phyloP scores from a whole-genome alignment of 30 jellyfish, hydroid and myxozoan genomes.

The Aurelia aurita complex sp. Pacific region DNA sequence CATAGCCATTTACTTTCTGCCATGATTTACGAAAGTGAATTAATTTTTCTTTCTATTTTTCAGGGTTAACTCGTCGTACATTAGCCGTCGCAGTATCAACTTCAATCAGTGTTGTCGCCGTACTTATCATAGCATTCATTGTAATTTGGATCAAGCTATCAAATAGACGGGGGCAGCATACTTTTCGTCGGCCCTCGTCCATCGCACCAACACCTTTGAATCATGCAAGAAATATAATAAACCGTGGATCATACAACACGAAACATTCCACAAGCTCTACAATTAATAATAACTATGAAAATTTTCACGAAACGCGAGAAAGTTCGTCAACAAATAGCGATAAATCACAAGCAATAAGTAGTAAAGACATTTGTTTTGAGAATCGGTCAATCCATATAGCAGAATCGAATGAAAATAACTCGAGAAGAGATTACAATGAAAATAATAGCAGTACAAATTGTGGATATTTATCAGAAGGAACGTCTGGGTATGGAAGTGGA shows the following conservation, averaged over 20 bases:
- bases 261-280: background rate
- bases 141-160: slow-evolving; percentile 29
- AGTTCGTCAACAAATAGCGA: slow-evolving; percentile 24
- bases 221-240: slow-evolving; percentile 13
- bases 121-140: slow-evolving; percentile 7
- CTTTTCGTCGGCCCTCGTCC: slow-evolving; percentile 30
- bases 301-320: background rate
- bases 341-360: slow-evolving; percentile 36
- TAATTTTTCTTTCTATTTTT: background rate
- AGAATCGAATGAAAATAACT: background rate
- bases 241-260: background rate
- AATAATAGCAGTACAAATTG: background rate
- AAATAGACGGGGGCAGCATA: slow-evolving; percentile 23
- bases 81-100: slow-evolving; percentile 47
- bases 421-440: slow-evolving; percentile 1
- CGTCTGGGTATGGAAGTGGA: slow-evolving; percentile 58
- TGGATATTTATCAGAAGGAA: slow-evolving; percentile 67
- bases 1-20: too few relatives aligned
- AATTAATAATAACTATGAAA: background rate
- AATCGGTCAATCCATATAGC: background rate
- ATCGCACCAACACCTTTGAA: slow-evolving; percentile 28
- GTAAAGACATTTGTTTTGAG: slow-evolving; percentile 26
- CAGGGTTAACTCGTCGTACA: slow-evolving; percentile 35
- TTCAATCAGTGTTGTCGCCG: slow-evolving; percentile 31
- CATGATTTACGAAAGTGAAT: too few relatives aligned